phyloP scores from a whole-genome alignment of 2,888 invertebrate genomes.

The Chymomyza procnemis region DNA sequence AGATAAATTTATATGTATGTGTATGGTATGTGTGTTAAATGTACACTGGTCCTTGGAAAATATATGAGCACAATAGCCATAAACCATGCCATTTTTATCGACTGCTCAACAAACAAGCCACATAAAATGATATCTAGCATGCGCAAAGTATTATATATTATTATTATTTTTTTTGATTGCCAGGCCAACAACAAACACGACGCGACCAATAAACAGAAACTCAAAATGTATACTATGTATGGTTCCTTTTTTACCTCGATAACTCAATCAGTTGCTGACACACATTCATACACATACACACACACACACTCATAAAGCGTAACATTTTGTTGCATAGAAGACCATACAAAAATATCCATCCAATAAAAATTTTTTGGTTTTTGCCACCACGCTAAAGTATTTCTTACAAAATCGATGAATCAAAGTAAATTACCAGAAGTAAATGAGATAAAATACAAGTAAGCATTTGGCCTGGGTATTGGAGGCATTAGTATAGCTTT shows the following conservation, averaged over 20 bases:
- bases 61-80: slow-evolving; percentile 1
- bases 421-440: slow-evolving; percentile 72
- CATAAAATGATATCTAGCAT: not conserved
- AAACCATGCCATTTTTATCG: not conserved
- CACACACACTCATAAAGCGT: not conserved
- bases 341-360: slow-evolving; percentile 36
- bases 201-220: slow-evolving; percentile 11
- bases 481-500: not conserved
- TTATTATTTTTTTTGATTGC: slow-evolving; percentile 38
- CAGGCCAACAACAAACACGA: slow-evolving; percentile 16
- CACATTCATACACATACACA: slow-evolving; percentile 25
- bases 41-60: not conserved
- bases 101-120: slow-evolving; percentile 2
- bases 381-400: slow-evolving; percentile 30
- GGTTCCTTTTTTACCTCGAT: slow-evolving; percentile 50
- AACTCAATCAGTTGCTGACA: slow-evolving; percentile 65
- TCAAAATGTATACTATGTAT: slow-evolving; percentile 6
- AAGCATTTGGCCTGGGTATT: slow-evolving; percentile 15
- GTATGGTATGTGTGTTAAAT: not conserved
- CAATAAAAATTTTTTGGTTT: slow-evolving; percentile 25
- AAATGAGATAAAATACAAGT: slow-evolving; percentile 69
- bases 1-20: not conserved
- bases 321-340: slow-evolving; percentile 48
- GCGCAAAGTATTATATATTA: not conserved
- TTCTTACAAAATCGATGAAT: slow-evolving; percentile 71